Percentiles rank a stretch among this genome's conserved stretches.
phyloP scores from a whole-genome alignment of 2,113 vertebrate genomes.

The Gobio gobio region DNA sequence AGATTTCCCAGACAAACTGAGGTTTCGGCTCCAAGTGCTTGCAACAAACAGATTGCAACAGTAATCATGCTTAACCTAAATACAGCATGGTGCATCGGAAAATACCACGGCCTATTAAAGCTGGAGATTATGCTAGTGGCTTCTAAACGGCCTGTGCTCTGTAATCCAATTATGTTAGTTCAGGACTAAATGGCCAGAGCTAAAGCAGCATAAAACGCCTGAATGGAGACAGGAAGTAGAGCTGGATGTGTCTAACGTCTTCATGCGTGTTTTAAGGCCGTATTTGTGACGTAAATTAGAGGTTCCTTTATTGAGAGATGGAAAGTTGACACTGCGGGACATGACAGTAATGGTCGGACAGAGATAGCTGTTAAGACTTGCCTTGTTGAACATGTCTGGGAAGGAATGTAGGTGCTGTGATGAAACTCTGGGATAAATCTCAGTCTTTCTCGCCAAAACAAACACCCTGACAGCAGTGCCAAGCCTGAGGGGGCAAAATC shows the following conservation, averaged over 20 bases:
- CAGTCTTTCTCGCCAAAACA: not conserved
- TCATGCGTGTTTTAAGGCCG: not conserved
- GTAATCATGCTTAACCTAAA: conserved; percentile 54
- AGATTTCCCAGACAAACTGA: not conserved
- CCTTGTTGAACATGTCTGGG: not conserved
- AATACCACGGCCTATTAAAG: conserved; percentile 31
- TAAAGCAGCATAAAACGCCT: not conserved
- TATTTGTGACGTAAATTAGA: not conserved
- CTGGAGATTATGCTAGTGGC: conserved; percentile 44
- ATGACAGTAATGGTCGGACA: not conserved
- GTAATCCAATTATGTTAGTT: conserved; percentile 51
- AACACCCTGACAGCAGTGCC: not conserved
- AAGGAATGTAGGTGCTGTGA: not conserved
- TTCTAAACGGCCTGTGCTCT: not conserved
- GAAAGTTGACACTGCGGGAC: not conserved
- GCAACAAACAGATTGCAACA: conserved; percentile 43
- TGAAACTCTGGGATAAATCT: not conserved
- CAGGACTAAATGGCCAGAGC: conserved; percentile 11
- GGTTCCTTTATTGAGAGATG: not conserved
- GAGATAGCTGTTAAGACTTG: not conserved
- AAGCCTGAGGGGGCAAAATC: conserved; percentile 20
- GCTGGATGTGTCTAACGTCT: not conserved
- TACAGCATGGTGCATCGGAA: conserved; percentile 15
- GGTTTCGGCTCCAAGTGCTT: not conserved
- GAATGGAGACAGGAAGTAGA: not conserved